phyloP scores from a whole-genome alignment of 2,797 vertebrate genomes.

The Enoplosus armatus region DNA sequence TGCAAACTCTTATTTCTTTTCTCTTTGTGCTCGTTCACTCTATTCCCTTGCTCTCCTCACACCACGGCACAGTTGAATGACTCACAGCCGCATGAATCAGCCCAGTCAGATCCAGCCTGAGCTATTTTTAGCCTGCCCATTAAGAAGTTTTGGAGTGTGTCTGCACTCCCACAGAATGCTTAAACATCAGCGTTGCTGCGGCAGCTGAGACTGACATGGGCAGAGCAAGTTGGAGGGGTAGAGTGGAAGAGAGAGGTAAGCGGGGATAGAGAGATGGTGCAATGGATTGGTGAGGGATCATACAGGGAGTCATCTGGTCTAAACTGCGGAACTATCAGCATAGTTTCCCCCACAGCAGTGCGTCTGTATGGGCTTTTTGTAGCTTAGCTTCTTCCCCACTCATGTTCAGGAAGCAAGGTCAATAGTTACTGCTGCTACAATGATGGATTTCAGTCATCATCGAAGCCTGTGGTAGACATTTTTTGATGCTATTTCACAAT shows the following conservation, averaged over 20 bases:
- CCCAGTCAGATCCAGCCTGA: constrained; percentile 80
- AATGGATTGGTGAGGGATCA: constrained; percentile 34
- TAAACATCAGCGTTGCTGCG: constrained; percentile 78
- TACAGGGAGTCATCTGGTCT: constrained; percentile 23
- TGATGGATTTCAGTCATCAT: constrained; percentile 21
- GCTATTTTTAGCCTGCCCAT: constrained; percentile 86
- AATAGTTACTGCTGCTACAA: constrained; percentile 22
- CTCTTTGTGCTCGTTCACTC: constrained; percentile 58
- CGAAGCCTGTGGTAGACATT: background rate
- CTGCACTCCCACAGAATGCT: constrained; percentile 82
- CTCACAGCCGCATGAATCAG: constrained; percentile 87
- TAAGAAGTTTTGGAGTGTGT: constrained; percentile 87
- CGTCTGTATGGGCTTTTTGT: constrained; percentile 10
- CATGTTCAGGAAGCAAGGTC: constrained; percentile 15
- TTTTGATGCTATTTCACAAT: constrained; percentile 8
- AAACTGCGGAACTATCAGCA: constrained; percentile 2
- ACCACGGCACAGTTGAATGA: constrained; percentile 80
- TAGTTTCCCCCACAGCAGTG: background rate
- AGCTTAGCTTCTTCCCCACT: constrained; percentile 7
- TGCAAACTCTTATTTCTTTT: constrained; percentile 67
- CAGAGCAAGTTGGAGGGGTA: constrained; percentile 36
- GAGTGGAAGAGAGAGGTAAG: constrained; percentile 17
- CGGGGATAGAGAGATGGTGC: constrained; percentile 35
- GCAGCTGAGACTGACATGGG: constrained; percentile 67
- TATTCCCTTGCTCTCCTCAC: constrained; percentile 59